Evolutionary conservation across 2,113 vertebrate species (phyloP), one percentile per base, ranked within the genome.

Genomic region (Podiceps cristatus): DNA sequence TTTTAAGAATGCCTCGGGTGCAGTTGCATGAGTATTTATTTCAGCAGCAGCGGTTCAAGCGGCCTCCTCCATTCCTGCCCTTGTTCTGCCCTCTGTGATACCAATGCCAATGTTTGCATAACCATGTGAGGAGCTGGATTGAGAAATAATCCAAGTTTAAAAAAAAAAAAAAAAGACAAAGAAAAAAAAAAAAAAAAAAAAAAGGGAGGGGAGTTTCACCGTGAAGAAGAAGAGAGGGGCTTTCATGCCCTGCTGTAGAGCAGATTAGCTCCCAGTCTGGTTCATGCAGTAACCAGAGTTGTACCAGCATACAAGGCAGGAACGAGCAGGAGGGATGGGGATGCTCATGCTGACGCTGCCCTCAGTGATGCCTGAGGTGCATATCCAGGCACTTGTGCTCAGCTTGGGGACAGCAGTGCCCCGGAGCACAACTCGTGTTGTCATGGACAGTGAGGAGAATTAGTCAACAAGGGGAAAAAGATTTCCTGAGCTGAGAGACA

Each of bases 71-170:
- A 3, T 82, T 94, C 64, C 84, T 96, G 93, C 77, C 84, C 94
- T 95, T 85, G 52, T 86, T 87, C 56, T 96, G 91, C 66, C 86
- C 95, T 96, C 80, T 72, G 29, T 81, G 93, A 91, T 86, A 83
- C 60, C 66, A 85, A 28, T 60, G 87, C 93, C 96, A 90, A 95
- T 93, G 92, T 96, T 95, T 94, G 90, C 76, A 82, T 66, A 93
- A 37, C 69, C 27, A 31, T 44, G 66, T 73, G 74, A 82, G 45
- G 66, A 87, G 40, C 71, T 68, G 81, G 72, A 89, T 82, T 93
- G 92, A 4, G 18, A 96, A 96, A 94, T 68, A 93, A 91, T 59
- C 73, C 47, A 56, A 69, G 18, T 27, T 18, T 42, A 42, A 42
- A 45, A 33, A 56, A 68, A 8, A 7, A 29, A 67, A 71, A 81